phyloP scores from a whole-genome alignment of 2,113 vertebrate genomes.

The Leptosomus discolor region DNA sequence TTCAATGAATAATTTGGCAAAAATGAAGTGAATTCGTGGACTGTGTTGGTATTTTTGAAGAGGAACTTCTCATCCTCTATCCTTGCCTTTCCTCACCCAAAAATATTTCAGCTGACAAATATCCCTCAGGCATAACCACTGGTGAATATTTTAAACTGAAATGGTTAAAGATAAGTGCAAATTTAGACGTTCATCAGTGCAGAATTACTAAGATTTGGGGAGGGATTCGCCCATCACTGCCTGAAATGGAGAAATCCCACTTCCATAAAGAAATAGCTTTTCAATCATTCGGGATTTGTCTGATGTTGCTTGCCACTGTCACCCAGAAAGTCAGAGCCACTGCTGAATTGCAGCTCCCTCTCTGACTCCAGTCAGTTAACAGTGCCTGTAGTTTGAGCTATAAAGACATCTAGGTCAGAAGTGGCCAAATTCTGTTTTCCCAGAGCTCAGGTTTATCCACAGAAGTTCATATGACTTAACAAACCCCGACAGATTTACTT shows the following conservation, averaged over 20 bases:
- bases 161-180: neutral
- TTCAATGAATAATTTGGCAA: slow-evolving; percentile 7
- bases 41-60: neutral
- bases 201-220: neutral
- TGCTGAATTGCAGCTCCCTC: neutral
- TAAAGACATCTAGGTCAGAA: neutral
- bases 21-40: neutral
- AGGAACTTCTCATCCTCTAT: neutral
- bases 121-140: neutral
- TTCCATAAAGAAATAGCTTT: neutral
- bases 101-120: neutral
- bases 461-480: neutral
- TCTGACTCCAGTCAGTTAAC: neutral
- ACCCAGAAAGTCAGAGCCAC: neutral
- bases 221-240: neutral
- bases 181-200: neutral
- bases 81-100: neutral
- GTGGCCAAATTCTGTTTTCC: neutral
- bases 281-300: neutral
- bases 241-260: neutral
- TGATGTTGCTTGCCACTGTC: neutral
- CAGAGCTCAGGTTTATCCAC: neutral
- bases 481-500: neutral
- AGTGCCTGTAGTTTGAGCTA: neutral
- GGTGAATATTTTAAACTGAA: neutral